Evolutionary conservation across 2,113 vertebrate genomes (phyloP).

Genomic region (Centropus bengalensis): DNA sequence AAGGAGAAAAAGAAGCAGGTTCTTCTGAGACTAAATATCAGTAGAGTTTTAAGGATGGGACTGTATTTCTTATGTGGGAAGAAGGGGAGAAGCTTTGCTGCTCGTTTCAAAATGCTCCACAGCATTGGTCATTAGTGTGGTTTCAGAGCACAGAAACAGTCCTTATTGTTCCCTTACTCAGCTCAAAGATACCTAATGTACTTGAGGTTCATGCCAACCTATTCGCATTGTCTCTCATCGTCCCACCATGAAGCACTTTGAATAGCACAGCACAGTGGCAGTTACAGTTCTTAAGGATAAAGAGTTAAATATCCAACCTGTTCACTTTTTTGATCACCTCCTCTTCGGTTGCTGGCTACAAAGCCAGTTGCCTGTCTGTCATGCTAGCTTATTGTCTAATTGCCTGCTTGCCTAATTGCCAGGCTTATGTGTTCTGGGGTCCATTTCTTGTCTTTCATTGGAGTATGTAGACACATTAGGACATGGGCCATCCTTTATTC

Average conservation of each 20-base stretch:
- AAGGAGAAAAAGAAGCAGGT: not conserved
- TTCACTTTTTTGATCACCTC: not conserved
- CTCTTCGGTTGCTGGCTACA: not conserved
- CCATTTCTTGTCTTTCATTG: not conserved
- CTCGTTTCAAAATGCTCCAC: not conserved
- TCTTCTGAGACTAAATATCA: not conserved
- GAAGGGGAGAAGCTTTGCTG: not conserved
- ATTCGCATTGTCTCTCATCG: not conserved
- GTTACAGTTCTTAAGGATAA: not conserved
- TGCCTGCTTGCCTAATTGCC: not conserved
- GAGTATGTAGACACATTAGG: not conserved
- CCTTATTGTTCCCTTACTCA: not conserved
- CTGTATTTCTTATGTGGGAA: not conserved
- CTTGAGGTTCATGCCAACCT: not conserved
- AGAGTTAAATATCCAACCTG: not conserved
- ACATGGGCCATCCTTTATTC: not conserved
- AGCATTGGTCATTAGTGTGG: accelerated
- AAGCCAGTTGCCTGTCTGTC: not conserved
- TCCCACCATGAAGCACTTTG: not conserved
- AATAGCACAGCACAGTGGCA: not conserved
- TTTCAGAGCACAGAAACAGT: not conserved
- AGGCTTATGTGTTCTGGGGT: no score
- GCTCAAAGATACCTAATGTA: not conserved
- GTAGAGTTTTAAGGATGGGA: not conserved
- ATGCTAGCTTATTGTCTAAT: not conserved